phyloP scores from a whole-genome alignment of 30 jellyfish, hydroid and myxozoan species.

The Chironex yamaguchii region DNA sequence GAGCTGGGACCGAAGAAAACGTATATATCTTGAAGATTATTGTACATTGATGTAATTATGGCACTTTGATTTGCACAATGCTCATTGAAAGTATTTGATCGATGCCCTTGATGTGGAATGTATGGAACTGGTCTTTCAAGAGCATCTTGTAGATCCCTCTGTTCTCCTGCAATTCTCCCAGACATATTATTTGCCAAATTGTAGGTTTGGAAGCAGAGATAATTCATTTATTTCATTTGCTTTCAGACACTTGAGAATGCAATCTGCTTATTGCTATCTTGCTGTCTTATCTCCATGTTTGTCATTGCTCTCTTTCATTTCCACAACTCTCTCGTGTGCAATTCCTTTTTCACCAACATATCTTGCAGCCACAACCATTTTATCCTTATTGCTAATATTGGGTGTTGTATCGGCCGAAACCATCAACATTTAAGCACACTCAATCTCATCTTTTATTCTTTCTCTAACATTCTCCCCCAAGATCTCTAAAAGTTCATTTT shows the following conservation, averaged over 20 bases:
- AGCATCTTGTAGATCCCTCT: slow-evolving; percentile 13
- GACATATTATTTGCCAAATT: slow-evolving; percentile 23
- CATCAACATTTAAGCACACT: not conserved
- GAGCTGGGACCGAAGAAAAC: slow-evolving; percentile 38
- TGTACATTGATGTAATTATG: slow-evolving; percentile 15
- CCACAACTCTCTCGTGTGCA: slow-evolving; percentile 15
- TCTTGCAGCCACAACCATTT: slow-evolving; percentile 28
- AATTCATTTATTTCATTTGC: slow-evolving; percentile 1
- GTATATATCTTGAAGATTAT: slow-evolving; percentile 21
- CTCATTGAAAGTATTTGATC: slow-evolving; percentile 46
- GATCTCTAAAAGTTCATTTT: not conserved
- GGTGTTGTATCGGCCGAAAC: slow-evolving; percentile 66
- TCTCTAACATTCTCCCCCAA: slow-evolving; percentile 13
- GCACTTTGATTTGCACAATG: slow-evolving; percentile 41
- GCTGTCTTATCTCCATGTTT: slow-evolving; percentile 34
- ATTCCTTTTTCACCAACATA: slow-evolving; percentile 5
- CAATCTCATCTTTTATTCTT: slow-evolving; percentile 35
- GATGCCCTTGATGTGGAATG: slow-evolving; percentile 53
- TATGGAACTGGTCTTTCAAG: slow-evolving; percentile 35
- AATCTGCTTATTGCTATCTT: no score
- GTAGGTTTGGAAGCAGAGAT: slow-evolving; percentile 36
- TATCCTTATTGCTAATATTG: slow-evolving; percentile 5
- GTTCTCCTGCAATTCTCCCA: slow-evolving; percentile 31
- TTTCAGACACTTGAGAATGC: not conserved
- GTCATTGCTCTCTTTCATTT: slow-evolving; percentile 39